Evolutionary conservation across 2,888 invertebrate genomes (phyloP).

Genomic region (Blastobasis adustella): DNA sequence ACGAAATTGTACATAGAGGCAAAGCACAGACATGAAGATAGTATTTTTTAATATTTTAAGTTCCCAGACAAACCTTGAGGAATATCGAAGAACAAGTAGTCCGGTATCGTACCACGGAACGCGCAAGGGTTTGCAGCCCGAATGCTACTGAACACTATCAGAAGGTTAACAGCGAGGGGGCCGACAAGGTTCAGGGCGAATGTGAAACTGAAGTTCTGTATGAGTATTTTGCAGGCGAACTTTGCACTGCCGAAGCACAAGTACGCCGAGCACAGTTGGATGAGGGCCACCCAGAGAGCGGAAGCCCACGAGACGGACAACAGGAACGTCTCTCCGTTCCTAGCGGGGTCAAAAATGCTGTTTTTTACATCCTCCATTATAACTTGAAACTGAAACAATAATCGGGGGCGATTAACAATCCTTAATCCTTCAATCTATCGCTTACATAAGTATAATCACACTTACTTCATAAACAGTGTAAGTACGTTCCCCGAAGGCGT

Average conservation of each 20-base stretch:
- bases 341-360: conserved; percentile 45
- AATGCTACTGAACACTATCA: conserved; percentile 79
- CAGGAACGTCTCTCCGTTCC: conserved; percentile 39
- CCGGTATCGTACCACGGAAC: conserved; percentile 80
- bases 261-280: conserved; percentile 80
- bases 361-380: conserved; percentile 44
- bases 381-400: conserved; percentile 57
- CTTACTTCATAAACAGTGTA: conserved; percentile 72
- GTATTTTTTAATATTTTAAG: no score
- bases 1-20: no score
- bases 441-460: background rate
- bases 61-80: conserved; percentile 78
- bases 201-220: conserved; percentile 91
- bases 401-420: no score
- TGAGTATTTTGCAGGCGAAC: conserved; percentile 91
- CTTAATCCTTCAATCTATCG: background rate
- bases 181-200: conserved; percentile 86
- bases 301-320: conserved; percentile 45
- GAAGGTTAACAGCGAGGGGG: conserved; percentile 81
- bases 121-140: conserved; percentile 80
- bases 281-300: conserved; percentile 76
- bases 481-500: conserved; percentile 67
- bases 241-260: conserved; percentile 81
- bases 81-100: conserved; percentile 90
- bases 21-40: no score